Evolutionary conservation across 2,113 vertebrate species (phyloP), one percentile per base, ranked within the genome.

Genomic region (Campylorhamphus procurvoides): DNA sequence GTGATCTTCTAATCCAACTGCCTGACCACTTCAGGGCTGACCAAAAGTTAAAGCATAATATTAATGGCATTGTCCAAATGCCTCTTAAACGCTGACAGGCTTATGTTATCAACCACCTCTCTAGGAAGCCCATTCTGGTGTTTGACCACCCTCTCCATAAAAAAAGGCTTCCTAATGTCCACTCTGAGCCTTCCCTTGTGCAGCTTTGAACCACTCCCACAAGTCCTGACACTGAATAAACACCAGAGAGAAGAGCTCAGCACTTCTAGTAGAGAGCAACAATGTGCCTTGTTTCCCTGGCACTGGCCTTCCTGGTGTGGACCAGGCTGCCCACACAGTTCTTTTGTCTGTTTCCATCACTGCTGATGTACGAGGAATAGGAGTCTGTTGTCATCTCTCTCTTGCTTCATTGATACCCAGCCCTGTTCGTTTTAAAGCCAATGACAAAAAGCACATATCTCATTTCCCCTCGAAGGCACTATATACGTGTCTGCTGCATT

Each of bases 201-300:
- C 25, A 71, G 46, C 14, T 67, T 87, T 87, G 23, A 71, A 22
- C 6, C 5, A 9, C 33, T 69, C 12, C 11, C 28, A 28, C 10
- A 5, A 1, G 0, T n/a, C 5, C 6, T 35, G 2, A 40, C 19
- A 7, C 15, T 49, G 27, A 68, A 24, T 40, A 28, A 68, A n/a
- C 39, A 4, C 2, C 19, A 6, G 18, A 3, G 31, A n/a, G 25
- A 50, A n/a, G 12, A 79, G 28, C 5, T 75, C 44, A 86, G 23
- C 19, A 52, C 3, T 7, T 71, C 40, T 40, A 40, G 23, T 3
- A 24, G 18, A 37, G 27, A 78, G 29, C 12, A 63, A 12, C 0
- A 4, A 18, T 44, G 31, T 52, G 14, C 25, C 27, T 44, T 7
- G 0, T 25, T 37, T 33, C 52, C 42, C 31, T 53, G 59, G 29